Conservation (phyloP, 2,797 vertebrate species). For the Tamandua tetradactyla region DNA sequence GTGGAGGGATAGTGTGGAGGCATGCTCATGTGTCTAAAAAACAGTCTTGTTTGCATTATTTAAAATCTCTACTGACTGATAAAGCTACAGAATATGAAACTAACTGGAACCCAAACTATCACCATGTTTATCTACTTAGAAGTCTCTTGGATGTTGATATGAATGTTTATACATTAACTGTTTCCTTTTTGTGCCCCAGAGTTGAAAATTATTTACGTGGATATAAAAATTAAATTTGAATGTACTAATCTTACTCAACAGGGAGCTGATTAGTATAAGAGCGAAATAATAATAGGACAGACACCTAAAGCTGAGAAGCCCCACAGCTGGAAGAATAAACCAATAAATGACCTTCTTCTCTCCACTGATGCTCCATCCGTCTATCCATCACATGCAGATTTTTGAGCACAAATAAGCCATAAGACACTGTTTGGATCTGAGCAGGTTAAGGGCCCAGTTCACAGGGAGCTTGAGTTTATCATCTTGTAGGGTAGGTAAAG, state of each 20-base stretch:
- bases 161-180: not conserved
- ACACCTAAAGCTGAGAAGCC: not conserved
- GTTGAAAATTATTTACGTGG: constrained; percentile 33
- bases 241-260: not conserved
- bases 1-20: not conserved
- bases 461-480: not conserved
- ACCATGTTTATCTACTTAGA: not conserved
- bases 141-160: not conserved
- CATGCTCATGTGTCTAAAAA: not conserved
- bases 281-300: not conserved
- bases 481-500: not conserved
- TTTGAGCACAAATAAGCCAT: not conserved
- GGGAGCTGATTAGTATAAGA: not conserved
- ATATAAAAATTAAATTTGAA: constrained; percentile 10
- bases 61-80: constrained; percentile 37
- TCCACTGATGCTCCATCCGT: not conserved
- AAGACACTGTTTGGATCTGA: not conserved
- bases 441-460: not conserved
- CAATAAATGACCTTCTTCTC: not conserved
- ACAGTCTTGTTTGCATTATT: constrained; percentile 15
- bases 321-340: not conserved
- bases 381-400: not conserved
- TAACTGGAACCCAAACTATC: not conserved
- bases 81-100: not conserved
- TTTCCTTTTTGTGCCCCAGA: not conserved